Base-by-base conservation (phyloP, 1,140 invertebrate genomes). In the Drosophila lowei region DNA sequence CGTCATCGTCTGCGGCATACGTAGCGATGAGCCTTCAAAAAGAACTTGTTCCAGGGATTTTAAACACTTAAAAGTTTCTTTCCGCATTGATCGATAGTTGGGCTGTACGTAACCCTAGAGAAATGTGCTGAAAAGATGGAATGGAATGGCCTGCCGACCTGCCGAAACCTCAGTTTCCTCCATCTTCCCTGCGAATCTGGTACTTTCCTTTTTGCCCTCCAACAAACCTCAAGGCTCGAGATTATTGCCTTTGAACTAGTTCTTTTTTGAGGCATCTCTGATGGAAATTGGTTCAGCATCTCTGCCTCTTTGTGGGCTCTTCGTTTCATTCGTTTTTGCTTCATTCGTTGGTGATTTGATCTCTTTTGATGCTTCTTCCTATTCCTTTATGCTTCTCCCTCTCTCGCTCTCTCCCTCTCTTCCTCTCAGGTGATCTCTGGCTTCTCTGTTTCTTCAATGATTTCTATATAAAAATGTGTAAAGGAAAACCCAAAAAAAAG, bases 281-380 rank as follows among this genome's bases (percentile, higher is more conserved):
- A 13, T 38, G 4, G 34, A 38, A 41, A 64, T 61, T 43, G 60
- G 34, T 62, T 23, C 41, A 28, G 13, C 13, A 9, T 15, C 15
- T 16, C 41, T 44, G 34, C 13, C 58, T 16, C 23, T 47, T 43
- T 4, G 38, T 30, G 43, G 42, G 62, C 50, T 65, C 34, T 50
- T 55, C 43, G 43, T 53, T 53, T 54, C 60, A 55, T 65, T 80
- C 77, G 47, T 71, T 61, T 77, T 64, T 74, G 55, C 56, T 72
- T 81, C 77, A 77, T 85, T 88, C 86, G 81, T 64, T 85, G 81
- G 78, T 88, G 81, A 88, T 88, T 86, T 75, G 81, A 85, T 84
- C 80, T 84, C 11, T 13, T 38, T 13, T 13, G 34, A 38, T 38
- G 34, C 34, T 8, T 30, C 66, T 74, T 75, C 2, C 21, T 21